Evolutionary conservation across 2,113 vertebrate species (phyloP), one percentile per base, ranked within the genome.

Genomic region (Oenanthe oenanthe): DNA sequence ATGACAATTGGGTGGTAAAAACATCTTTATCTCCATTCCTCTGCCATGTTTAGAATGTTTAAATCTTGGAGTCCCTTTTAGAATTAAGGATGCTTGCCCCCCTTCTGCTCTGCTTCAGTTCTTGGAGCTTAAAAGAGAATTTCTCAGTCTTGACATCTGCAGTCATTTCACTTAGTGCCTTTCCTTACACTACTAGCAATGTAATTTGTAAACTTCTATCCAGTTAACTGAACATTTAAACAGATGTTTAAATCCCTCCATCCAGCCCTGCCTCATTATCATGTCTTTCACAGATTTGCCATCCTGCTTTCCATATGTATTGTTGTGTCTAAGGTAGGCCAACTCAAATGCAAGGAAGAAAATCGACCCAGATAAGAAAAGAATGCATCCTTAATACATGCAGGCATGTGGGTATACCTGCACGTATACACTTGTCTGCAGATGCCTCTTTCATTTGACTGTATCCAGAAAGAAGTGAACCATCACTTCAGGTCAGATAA

Each of bases 351-450:
- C 47, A 68, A 76, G 26, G 40, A 72, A 51, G 62, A n/a, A 43
- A 78, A 79, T 21, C 20, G 86, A 43, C 15, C 8, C 32, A 58
- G 12, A 42, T 1, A 1, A 60, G 62, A 38, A 56, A 47, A 40
- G 5, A 53, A 38, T 67, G 29, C 28, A 25, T 47, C 34, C 38
- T 85, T 88, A 54, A 51, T 34, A 43, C 5, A 17, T 29, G 29
- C 13, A 17, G n/a, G 32, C 28, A 31, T 3, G 2, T 36, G 38
- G 51, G 47, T 12, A 4, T n/a, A 45, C 42, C 60, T 63, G 53
- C 2, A 21, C 7, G 4, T 12, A 5, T 1, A 8, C 26, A 42
- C 1, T 7, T 70, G 26, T 63, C 70, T 85, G 71, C 2, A 0
- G 22, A 31, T 76, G 71, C 36, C 45, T 90, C 40, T 90, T 92